Evolutionary conservation across 2,888 invertebrate species (phyloP), one percentile per base, ranked within the genome.

Genomic region (Euphydryas editha): DNA sequence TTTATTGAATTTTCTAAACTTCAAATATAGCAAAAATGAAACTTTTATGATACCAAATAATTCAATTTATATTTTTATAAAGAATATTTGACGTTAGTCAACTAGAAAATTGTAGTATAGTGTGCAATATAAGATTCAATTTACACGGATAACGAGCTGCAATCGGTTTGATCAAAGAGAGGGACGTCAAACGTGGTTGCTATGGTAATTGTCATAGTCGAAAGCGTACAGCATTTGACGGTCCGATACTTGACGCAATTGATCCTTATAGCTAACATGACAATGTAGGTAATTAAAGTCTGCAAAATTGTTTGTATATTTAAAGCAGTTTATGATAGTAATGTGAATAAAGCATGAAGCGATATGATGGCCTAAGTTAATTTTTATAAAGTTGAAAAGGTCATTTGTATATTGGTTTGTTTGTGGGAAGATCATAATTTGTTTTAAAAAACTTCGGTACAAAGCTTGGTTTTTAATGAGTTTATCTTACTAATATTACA

Each of bases 161-260:
- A 65, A 70, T 70, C 65, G 65, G 62, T 46, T 62, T 51, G 65
- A 70, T 67, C 67, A 70, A 70, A 70, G 69, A 62, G 69, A 64
- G 30, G 58, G 44, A 62, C 62, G 46, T 62, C 62, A 59, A 59
- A 66, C 62, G 66, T 66, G 57, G 59, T 47, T 65, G 47, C 51
- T 39, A 49, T 58, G 51, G 62, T 68, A 68, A 68, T 68, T 68
- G 68, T 62, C 67, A 49, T 61, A 54, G 21, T 21, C 65, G 44
- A 30, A 56, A 66, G 49, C 59, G 57, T 17, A 55, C 1, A 42
- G 36, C 46, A 49, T 61, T 65, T 60, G 17, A 60, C 55, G 49
- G 39, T 59, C 49, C 55, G 46, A 59, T 18, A 47, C 51, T 30
- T 46, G n/a, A 55, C 54, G 8, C 49, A 21, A n/a, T 7, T 51